Conservation (phyloP, 2,113 vertebrate genomes). For the Saccopteryx leptura region DNA sequence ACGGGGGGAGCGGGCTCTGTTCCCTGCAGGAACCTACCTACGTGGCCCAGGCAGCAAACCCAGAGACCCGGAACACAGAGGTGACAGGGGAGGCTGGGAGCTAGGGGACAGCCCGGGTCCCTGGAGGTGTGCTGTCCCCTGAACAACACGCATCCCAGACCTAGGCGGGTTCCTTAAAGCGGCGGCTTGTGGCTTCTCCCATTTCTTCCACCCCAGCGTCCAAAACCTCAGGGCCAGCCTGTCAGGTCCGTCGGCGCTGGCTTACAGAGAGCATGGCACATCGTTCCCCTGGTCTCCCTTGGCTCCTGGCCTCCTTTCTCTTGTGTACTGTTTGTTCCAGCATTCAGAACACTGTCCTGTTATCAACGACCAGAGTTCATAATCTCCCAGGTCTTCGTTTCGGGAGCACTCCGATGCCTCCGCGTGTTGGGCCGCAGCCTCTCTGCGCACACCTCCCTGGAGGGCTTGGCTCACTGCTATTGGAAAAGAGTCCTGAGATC, state of each 20-base stretch:
- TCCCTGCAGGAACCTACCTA: no score
- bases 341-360: not conserved
- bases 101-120: accelerated
- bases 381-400: not conserved
- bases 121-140: not conserved
- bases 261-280: slow-evolving; percentile 50
- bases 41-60: not conserved
- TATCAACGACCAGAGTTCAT: not conserved
- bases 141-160: not conserved
- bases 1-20: not conserved
- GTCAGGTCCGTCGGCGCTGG: not conserved
- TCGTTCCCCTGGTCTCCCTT: not conserved
- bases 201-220: slow-evolving; percentile 10
- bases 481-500: not conserved
- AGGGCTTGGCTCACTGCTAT: not conserved
- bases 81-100: not conserved
- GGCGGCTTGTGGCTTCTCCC: not conserved
- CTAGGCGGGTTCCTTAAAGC: not conserved
- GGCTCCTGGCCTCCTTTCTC: not conserved
- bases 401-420: not conserved
- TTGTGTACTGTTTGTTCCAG: not conserved
- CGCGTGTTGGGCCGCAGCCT: not conserved
- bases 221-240: not conserved
- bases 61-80: not conserved
- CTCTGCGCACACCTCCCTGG: no score